These are phyloP conservation scores for Drosophila nigrodunni DNA, from an alignment of 1,140 invertebrate genomes.

Conservation along the genomic window DNA sequence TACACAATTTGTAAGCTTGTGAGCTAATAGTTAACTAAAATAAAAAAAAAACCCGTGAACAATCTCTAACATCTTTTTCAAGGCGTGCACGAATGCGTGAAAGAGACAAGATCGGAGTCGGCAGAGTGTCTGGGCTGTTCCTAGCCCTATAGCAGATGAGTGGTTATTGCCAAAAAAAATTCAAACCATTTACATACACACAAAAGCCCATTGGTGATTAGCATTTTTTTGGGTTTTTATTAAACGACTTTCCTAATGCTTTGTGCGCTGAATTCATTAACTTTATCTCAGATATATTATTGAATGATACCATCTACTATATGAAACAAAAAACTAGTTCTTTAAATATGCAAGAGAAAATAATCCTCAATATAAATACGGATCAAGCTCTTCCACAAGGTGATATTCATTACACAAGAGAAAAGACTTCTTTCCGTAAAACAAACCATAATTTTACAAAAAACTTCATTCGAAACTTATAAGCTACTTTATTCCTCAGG, in stretches of 20 bases:
- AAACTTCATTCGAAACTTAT: too few relatives aligned
- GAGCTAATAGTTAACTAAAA: conserved; percentile 47
- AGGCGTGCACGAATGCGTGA: conserved; percentile 1
- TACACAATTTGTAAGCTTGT: conserved; percentile 54
- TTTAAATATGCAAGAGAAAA: conserved; percentile 10
- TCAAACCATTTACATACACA: not conserved
- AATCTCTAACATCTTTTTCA: conserved; percentile 18
- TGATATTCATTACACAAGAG: not conserved
- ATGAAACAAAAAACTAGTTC: conserved; percentile 12
- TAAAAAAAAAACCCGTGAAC: conserved; percentile 42
- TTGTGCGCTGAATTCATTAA: not conserved
- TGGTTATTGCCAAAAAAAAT: not conserved
- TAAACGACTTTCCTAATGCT: conserved; percentile 3
- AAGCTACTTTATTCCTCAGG: too few relatives aligned
- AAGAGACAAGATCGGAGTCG: conserved; percentile 7
- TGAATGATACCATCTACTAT: not conserved
- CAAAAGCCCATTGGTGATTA: not conserved
- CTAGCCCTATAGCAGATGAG: not conserved
- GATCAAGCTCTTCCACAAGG: not conserved
- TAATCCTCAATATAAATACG: not conserved
- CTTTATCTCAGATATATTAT: not conserved
- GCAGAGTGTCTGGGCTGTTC: conserved; percentile 10
- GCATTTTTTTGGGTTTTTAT: conserved; percentile 1
- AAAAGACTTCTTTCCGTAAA: too few relatives aligned
- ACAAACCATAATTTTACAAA: too few relatives aligned